These are phyloP conservation scores for Gerris buenoi DNA, from an alignment of 1,140 invertebrate species.

Conservation along the genomic window DNA sequence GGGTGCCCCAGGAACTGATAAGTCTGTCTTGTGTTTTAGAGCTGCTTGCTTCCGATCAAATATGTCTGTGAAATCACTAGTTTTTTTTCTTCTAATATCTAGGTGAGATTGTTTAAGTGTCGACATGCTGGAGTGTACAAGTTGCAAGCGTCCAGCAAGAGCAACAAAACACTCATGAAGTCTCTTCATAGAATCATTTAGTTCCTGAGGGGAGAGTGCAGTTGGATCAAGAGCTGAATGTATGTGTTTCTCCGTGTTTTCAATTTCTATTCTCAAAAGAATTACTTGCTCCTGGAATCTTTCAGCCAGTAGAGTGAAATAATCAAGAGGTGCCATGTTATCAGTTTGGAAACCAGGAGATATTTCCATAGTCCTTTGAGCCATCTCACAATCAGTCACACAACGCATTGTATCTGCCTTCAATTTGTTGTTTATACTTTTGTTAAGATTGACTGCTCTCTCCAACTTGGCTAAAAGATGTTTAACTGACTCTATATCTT, in stretches of 20 bases:
- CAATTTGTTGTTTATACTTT: slow-evolving; percentile 4
- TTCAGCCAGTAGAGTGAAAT: slow-evolving; percentile 3
- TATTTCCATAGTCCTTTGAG: slow-evolving; percentile 4
- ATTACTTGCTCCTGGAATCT: slow-evolving; percentile 10
- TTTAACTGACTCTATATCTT: slow-evolving; percentile 9
- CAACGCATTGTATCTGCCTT: slow-evolving; percentile 2
- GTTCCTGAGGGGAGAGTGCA: slow-evolving; percentile 9
- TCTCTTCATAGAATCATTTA: slow-evolving; percentile 6
- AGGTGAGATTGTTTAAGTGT: slow-evolving; percentile 5
- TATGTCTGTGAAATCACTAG: neutral
- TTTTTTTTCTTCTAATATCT: slow-evolving; percentile 5
- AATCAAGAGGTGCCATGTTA: slow-evolving; percentile 7
- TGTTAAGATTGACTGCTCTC: slow-evolving; percentile 5
- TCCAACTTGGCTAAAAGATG: slow-evolving; percentile 5
- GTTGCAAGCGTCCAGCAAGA: slow-evolving; percentile 7
- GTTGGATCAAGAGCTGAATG: slow-evolving; percentile 5
- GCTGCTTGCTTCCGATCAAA: neutral
- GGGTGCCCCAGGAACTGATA: neutral
- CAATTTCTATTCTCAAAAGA: slow-evolving; percentile 6
- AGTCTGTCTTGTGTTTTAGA: neutral
- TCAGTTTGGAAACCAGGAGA: slow-evolving; percentile 7
- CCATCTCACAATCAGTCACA: slow-evolving; percentile 9
- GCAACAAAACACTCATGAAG: slow-evolving; percentile 12
- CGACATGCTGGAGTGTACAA: slow-evolving; percentile 6
- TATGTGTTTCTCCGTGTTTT: slow-evolving; percentile 11